Conservation (phyloP, 1,140 invertebrate genomes). For the Frieseomelitta varia region DNA sequence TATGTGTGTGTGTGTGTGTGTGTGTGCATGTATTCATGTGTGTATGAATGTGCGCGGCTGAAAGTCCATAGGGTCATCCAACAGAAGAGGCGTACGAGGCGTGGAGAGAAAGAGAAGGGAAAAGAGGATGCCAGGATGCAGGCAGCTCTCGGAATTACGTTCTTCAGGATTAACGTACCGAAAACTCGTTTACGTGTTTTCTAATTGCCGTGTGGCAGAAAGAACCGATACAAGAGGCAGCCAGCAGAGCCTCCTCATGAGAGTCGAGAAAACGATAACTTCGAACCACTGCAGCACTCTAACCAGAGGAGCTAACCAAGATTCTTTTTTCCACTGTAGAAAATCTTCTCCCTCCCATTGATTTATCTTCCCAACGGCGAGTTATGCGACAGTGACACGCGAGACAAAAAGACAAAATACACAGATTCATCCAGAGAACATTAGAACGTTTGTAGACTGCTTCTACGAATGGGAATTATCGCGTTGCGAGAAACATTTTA, state of each 20-base stretch:
- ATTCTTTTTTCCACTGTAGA: not conserved
- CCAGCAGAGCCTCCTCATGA: not conserved
- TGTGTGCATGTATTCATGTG: not conserved
- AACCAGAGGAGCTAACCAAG: not conserved
- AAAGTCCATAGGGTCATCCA: constrained; percentile 65
- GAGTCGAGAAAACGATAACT: constrained; percentile 37
- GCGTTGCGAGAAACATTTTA: not conserved
- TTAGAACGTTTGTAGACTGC: not conserved
- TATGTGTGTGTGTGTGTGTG: too few species aligned
- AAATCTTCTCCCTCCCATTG: not conserved
- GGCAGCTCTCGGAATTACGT: constrained; percentile 53
- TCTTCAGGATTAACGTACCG: constrained; percentile 67
- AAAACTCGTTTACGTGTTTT: constrained; percentile 69
- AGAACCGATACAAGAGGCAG: not conserved
- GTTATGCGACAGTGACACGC: not conserved
- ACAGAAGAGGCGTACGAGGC: not conserved
- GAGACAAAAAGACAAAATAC: not conserved
- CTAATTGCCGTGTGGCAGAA: constrained; percentile 45
- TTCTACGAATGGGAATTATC: not conserved
- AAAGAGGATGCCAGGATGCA: constrained; percentile 46
- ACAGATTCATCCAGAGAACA: not conserved
- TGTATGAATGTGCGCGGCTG: constrained; percentile 40
- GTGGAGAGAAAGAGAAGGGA: not conserved
- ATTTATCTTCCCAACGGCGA: constrained; percentile 1
- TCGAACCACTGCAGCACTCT: not conserved